Conservation (phyloP, 2,888 invertebrate species). For the Parnassius apollo region DNA sequence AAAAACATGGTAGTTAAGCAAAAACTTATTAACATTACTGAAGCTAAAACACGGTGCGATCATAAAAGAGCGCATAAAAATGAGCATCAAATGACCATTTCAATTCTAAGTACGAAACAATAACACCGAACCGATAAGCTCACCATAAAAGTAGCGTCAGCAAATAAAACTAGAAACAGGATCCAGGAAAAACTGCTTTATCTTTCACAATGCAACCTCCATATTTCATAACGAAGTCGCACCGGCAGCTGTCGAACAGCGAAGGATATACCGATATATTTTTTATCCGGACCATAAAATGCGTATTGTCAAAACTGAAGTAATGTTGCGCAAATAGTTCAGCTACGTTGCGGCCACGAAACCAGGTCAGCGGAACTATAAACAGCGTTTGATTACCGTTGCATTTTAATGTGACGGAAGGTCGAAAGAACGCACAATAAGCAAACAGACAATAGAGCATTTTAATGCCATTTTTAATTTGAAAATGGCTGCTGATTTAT, state of each 20-base stretch:
- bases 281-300: slow-evolving; percentile 31
- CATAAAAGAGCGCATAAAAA: slow-evolving; percentile 4
- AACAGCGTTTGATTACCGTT: slow-evolving; percentile 2
- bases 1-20: neutral
- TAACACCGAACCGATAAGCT: slow-evolving; percentile 15
- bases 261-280: slow-evolving; percentile 24
- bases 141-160: slow-evolving; percentile 14
- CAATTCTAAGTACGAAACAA: slow-evolving; percentile 21
- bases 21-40: neutral
- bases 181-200: slow-evolving; percentile 15
- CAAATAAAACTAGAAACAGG: slow-evolving; percentile 20
- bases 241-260: slow-evolving; percentile 16
- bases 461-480: neutral
- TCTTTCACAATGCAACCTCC: slow-evolving; percentile 22
- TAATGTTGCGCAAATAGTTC: slow-evolving; percentile 31
- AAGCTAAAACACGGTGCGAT: neutral
- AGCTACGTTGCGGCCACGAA: slow-evolving; percentile 22
- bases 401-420: slow-evolving; percentile 3
- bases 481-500: neutral
- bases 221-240: slow-evolving; percentile 22
- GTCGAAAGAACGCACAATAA: neutral
- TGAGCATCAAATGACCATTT: slow-evolving; percentile 11
- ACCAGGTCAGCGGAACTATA: slow-evolving; percentile 28
- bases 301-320: slow-evolving; percentile 29
- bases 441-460: neutral